A percentile compares a stretch with the other conserved stretches of the same genome.
phyloP scores from a whole-genome alignment of 1,140 invertebrate genomes.

The Drosophila tropicalis region DNA sequence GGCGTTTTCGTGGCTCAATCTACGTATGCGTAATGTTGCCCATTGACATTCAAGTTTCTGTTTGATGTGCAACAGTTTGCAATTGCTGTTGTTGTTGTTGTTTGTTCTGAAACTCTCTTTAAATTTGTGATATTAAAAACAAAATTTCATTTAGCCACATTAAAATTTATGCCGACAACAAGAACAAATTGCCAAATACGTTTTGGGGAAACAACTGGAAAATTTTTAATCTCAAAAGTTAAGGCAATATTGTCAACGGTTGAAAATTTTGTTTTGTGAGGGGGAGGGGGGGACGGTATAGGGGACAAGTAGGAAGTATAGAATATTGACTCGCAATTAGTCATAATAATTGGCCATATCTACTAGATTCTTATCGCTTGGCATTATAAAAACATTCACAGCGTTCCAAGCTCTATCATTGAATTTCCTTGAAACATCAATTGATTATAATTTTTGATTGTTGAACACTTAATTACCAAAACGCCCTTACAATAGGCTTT shows the following conservation, averaged over 20 bases:
- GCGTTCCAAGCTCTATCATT: background rate
- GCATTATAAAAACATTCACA: background rate
- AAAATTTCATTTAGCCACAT: constrained; percentile 53
- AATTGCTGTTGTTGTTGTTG: constrained; percentile 53
- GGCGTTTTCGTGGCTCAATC: constrained; percentile 44
- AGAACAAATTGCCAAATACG: constrained; percentile 42
- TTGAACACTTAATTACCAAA: too few species aligned
- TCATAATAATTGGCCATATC: background rate
- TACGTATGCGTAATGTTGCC: constrained; percentile 57
- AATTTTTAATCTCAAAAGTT: constrained; percentile 53
- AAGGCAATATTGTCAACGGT: constrained; percentile 67
- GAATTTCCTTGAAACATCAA: background rate
- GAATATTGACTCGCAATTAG: background rate
- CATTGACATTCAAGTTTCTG: constrained; percentile 61
- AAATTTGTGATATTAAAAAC: constrained; percentile 62
- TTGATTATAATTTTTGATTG: too few species aligned
- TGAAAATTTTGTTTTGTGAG: constrained; percentile 43
- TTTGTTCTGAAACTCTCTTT: constrained; percentile 38
- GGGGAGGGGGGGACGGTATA: background rate
- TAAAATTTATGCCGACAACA: constrained; percentile 42
- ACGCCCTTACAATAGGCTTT: too few species aligned
- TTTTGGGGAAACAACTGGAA: background rate
- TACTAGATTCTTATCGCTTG: background rate
- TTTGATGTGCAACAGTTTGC: constrained; percentile 74
- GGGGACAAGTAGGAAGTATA: background rate